Base-by-base conservation (phyloP, 2,797 vertebrate species). In the Tauraco hartlaubi region DNA sequence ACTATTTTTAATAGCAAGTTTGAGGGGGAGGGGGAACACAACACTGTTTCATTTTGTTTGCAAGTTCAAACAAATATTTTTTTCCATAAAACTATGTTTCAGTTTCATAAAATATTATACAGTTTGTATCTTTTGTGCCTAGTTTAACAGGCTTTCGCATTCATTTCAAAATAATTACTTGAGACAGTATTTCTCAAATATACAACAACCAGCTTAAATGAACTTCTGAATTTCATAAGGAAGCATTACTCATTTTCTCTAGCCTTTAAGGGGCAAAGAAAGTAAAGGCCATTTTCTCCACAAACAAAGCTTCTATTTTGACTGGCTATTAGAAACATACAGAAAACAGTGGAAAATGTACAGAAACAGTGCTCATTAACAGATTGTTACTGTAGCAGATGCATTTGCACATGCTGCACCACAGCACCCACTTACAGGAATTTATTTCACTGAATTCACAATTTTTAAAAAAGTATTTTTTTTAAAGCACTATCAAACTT, bases 351-450 rank as follows among this genome's bases (percentile, higher is more conserved):
- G 10, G 69, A 64, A 63, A 69, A 12, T 4, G 17, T 44, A 12
- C 0, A 69, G 20, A 69, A 77, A 15, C 33, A 44, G 4, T 29
- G 7, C 7, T 11, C 12, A 55, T 43, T 56, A 44, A 44, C 3
- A 35, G n/a, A 26, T 7, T 72, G 4, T 37, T 73, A 26, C 9
- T 29, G 4, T 29, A n/a, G 6, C 8, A 52, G 15, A 66, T 9
- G 5, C 4, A 66, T 41, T 90, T 55, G 9, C 14, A 49, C 15
- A 61, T 26, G 7, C 19, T 39, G 4, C 21, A 74, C 29, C 2
- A 1, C 4, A 66, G 14, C 22, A 58, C 2, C 5, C 11, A 39
- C 13, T 20, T 8, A n/a, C 0, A 78, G 25, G 6, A 69, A 16
- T 39, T 68, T 23, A 37, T 39, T 56, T 44, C 43, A 44, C 18